These are phyloP conservation scores for Marmota flaviventris DNA, from an alignment of 2,113 vertebrate species.

Conservation along the genomic window DNA sequence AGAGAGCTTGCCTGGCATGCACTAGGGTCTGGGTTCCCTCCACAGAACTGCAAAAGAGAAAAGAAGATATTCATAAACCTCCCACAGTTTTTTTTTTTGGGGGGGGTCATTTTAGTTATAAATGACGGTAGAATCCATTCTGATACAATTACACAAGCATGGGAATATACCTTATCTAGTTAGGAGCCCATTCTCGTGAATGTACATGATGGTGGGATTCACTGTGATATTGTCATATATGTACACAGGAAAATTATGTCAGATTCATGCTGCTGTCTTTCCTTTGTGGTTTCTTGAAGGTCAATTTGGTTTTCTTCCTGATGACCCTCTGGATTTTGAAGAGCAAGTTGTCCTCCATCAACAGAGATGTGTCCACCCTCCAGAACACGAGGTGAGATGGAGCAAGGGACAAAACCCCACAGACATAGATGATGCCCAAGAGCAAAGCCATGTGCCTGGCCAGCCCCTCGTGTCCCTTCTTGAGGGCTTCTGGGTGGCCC, in stretches of 20 bases:
- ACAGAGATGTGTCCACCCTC: constrained; percentile 49
- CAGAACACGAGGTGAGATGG: constrained; percentile 54
- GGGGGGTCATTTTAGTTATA: no score
- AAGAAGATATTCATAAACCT: not conserved
- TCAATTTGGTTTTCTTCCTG: constrained; percentile 54
- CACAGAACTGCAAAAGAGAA: no score
- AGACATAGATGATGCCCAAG: not conserved
- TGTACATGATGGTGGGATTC: no score
- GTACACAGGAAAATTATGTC: no score
- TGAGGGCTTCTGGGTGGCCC: no score
- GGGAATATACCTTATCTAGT: no score
- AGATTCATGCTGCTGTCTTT: no score
- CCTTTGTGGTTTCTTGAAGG: not conserved
- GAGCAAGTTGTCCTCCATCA: constrained; percentile 55
- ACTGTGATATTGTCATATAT: no score
- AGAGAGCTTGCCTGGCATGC: not conserved
- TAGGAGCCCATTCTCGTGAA: no score
- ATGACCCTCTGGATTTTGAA: constrained; percentile 63
- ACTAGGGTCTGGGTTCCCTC: not conserved
- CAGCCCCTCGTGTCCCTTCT: not conserved
- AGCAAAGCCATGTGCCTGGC: not conserved
- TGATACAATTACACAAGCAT: no score
- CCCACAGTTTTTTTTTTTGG: not conserved
- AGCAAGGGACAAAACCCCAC: no score
- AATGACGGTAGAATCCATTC: no score